Evolutionary conservation across 2,113 vertebrate genomes (phyloP), one percentile per base, ranked within the genome.

Genomic region (Acinonyx jubatus): DNA sequence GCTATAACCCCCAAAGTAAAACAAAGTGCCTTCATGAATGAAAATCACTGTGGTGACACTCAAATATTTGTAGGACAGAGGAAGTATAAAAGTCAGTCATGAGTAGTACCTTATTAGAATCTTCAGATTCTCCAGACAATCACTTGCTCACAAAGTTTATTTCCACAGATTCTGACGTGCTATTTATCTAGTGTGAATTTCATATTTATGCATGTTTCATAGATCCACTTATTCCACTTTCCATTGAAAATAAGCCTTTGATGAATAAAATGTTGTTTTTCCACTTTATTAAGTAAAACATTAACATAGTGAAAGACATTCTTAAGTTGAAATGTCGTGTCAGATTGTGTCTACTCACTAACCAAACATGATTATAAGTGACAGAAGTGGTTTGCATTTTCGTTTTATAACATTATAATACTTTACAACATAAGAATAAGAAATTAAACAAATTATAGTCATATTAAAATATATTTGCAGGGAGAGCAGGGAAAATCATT

Each of bases 271-370:
- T 89, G 89, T 61, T 61, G 25, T 95, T 63, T 96, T 92, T 83
- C 84, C 36, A 78, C 36, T 92, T 91, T 97, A 96, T 83, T 79
- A 97, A 96, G 50, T 94, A 81, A 96, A 93, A 88, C n/a, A 76
- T 93, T 95, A 38, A 96, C 68, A 92, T 50, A 80, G 31, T 36
- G 31, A 65, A 95, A 96, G 33, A 95, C 50, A 88, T 65, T 90
- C 97, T 96, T 71, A 94, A 92, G 38, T 73, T 91, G 29, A 90
- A 65, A 15, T 96, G 23, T 93, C 73, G n/a, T 76, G 57, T 82
- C 82, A 96, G 29, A 84, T 79, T 69, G 5, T 88, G 2, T 82
- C 78, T 92, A 57, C 81, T 97, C 8, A 8, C 84, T 95, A 95
- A 95, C 95, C 79, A 92, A 81, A 89, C 19, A 87, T 63, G 57